Evolutionary conservation across 2,797 vertebrate species (phyloP).

Genomic region (Etheostoma perlongum): DNA sequence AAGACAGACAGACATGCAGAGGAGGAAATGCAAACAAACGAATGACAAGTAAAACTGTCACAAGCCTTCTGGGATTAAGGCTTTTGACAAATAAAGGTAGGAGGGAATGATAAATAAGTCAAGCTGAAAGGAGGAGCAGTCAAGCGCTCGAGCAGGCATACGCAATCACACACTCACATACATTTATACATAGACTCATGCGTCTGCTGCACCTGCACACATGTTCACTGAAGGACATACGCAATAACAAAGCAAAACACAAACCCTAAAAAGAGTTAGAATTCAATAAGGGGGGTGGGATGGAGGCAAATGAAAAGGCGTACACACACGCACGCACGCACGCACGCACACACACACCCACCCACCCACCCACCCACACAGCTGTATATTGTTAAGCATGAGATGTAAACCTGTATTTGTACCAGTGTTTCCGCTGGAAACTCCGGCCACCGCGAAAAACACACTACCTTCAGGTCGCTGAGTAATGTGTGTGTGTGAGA

Average conservation of each 20-base stretch:
- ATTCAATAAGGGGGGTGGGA: conserved; percentile 35
- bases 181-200: background rate
- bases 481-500: too few species aligned
- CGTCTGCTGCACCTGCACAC: conserved; percentile 32
- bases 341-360: conserved; percentile 15
- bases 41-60: conserved; percentile 66
- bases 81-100: conserved; percentile 65
- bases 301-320: conserved; percentile 51
- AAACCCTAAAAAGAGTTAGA: conserved; percentile 40
- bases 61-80: conserved; percentile 57
- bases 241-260: conserved; percentile 43
- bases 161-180: conserved; percentile 22
- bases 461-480: too few species aligned
- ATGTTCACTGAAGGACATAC: conserved; percentile 24
- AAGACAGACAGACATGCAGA: conserved; percentile 12
- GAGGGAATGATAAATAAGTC: conserved; percentile 54
- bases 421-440: too few species aligned
- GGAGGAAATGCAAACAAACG: conserved; percentile 50
- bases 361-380: background rate
- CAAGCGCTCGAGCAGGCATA: conserved; percentile 35
- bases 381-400: too few species aligned
- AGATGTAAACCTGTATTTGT: too few species aligned
- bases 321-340: background rate
- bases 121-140: conserved; percentile 51
- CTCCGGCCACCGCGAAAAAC: too few species aligned